Evolutionary conservation across 2,797 vertebrate genomes (phyloP), one percentile per base, ranked within the genome.

Genomic region (Bufotes viridis): DNA sequence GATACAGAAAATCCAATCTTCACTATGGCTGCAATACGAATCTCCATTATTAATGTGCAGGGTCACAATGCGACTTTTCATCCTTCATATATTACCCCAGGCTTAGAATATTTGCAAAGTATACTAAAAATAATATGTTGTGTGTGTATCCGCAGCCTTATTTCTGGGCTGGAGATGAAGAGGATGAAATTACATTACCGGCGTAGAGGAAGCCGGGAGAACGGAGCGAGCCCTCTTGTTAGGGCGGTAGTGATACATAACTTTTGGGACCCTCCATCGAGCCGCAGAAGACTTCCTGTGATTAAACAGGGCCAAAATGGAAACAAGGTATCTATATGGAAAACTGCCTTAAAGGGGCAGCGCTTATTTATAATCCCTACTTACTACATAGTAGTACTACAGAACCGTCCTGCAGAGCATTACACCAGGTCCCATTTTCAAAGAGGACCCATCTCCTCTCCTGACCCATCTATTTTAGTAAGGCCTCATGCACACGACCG

Each of bases 1-100:
- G 88, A 81, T 78, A 86, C 78, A 78, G 84, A 86, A 86, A 86
- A 89, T 89, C 84, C 84, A 86, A 86, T 86, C 84, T 86, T 78
- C 72, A 69, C 60, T 78, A 86, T 29, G 72, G 80, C 80, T 82
- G 61, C 88, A 69, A 57, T 76, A 55, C 49, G 29, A 61, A 63
- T 81, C 58, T 70, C 80, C 60, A 70, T 89, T 82, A 89, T 86
- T 86, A 86, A 86, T 86, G 79, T 82, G 76, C 65, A 49, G 84
- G 79, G 83, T 86, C 88, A 89, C 83, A 82, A 22, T 53, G 83
- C 18, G 78, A 82, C 69, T 86, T 15, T 86, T 78, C 70, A 86
- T 86, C 72, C 63, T 76, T 80, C 74, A 82, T 89, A 82, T 86
- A 86, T 86, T 89, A 86, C 84, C 88, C 60, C 75, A 20, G 84